Evolutionary conservation across 2,797 vertebrate genomes (phyloP).

Genomic region (Hyperoplus lanceolatus): DNA sequence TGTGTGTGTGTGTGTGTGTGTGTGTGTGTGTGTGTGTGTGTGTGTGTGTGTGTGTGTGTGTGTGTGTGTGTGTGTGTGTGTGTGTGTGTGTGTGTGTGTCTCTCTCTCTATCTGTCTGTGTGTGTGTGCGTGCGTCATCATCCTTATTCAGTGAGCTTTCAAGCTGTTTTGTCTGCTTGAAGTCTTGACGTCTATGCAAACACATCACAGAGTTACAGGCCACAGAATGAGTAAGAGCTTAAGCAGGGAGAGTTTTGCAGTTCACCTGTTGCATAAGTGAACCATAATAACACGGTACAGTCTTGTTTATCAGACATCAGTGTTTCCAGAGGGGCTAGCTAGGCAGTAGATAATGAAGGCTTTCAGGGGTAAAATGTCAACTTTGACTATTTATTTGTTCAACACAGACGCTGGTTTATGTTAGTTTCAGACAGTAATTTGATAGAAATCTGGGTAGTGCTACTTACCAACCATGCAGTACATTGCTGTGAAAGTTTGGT

Average conservation of each 20-base stretch:
- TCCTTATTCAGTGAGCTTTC: not conserved
- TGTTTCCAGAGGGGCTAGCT: conserved; percentile 24
- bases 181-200: not conserved
- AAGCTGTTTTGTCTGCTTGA: not conserved
- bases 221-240: not conserved
- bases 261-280: conserved; percentile 11
- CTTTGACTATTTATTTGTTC: conserved; percentile 15
- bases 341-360: not conserved
- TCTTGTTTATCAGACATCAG: conserved; percentile 9
- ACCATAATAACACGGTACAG: conserved; percentile 10
- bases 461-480: not conserved
- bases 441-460: not conserved
- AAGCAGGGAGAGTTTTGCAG: not conserved
- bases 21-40: too few relatives aligned
- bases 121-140: too few relatives aligned
- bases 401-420: not conserved
- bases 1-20: too few relatives aligned
- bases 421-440: not conserved
- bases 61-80: too few relatives aligned
- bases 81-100: too few relatives aligned
- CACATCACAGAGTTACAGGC: conserved; percentile 1
- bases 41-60: too few relatives aligned
- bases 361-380: not conserved
- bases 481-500: not conserved
- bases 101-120: too few relatives aligned